Conservation (phyloP, 2,113 vertebrate species). For the Otus sunia region DNA sequence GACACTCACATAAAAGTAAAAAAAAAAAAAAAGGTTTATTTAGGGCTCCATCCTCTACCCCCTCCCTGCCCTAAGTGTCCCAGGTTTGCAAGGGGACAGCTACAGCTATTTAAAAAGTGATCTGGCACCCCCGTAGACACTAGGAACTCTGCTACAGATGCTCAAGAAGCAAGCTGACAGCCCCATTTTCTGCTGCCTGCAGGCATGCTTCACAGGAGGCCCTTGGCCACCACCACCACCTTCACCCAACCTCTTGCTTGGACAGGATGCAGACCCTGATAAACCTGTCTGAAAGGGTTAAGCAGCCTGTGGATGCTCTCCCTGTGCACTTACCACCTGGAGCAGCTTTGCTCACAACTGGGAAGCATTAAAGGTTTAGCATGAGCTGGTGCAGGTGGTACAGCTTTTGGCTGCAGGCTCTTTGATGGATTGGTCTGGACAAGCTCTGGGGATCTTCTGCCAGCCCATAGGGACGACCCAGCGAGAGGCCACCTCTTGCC, state of each 20-base stretch:
- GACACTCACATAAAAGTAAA: neutral
- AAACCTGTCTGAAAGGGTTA: neutral
- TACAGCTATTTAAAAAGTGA: neutral
- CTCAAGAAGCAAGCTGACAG: neutral
- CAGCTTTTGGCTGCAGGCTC: neutral
- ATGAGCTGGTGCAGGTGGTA: neutral
- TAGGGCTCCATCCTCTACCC: neutral
- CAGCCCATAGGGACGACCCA: neutral
- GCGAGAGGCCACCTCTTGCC: neutral
- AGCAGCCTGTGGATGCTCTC: neutral
- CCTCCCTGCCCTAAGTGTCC: neutral
- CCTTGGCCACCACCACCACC: neutral
- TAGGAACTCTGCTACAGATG: fast-evolving
- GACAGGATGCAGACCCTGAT: neutral
- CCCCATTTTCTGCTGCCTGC: neutral
- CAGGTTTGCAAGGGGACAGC: neutral
- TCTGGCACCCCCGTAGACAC: neutral
- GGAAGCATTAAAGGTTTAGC: neutral
- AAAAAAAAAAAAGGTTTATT: neutral
- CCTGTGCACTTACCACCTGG: neutral
- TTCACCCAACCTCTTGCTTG: neutral
- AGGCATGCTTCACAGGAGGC: neutral
- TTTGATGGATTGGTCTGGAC: neutral
- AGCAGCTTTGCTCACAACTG: neutral
- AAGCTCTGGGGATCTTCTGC: neutral